A percentile compares a stretch with the other conserved stretches of the same genome.
Conservation (phyloP, 1,140 invertebrate species). For the Phymastichus coffea region DNA sequence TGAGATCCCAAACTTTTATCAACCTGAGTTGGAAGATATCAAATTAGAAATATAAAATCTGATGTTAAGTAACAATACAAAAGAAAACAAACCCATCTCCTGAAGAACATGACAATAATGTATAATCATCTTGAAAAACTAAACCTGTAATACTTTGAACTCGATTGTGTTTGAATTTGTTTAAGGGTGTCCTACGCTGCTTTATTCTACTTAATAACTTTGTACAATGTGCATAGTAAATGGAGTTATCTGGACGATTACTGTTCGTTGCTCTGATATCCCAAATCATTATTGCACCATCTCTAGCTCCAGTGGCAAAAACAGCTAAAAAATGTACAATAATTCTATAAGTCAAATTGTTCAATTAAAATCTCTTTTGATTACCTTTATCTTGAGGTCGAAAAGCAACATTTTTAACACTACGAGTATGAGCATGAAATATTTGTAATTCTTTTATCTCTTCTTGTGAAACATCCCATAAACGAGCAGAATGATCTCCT, state of each 20-base stretch:
- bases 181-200: slow-evolving; percentile 47
- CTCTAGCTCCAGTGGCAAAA: slow-evolving; percentile 82
- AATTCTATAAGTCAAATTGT: background rate
- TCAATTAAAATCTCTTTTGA: slow-evolving; percentile 2
- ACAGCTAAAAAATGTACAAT: slow-evolving; percentile 57
- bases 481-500: slow-evolving; percentile 75
- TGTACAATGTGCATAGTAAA: slow-evolving; percentile 62
- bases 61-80: background rate
- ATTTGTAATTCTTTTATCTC: slow-evolving; percentile 56
- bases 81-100: slow-evolving; percentile 68
- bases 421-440: slow-evolving; percentile 74
- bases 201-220: slow-evolving; percentile 48
- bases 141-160: slow-evolving; percentile 74
- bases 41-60: background rate
- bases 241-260: slow-evolving; percentile 62
- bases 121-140: slow-evolving; percentile 75
- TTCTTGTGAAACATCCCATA: slow-evolving; percentile 67
- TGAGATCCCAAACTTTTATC: slow-evolving; percentile 85
- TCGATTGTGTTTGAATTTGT: slow-evolving; percentile 29
- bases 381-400: slow-evolving; percentile 64
- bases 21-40: slow-evolving; percentile 48
- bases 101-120: slow-evolving; percentile 78
- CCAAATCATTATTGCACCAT: slow-evolving; percentile 83
- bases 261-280: slow-evolving; percentile 65
- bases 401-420: slow-evolving; percentile 77